Conservation (phyloP, 1,140 invertebrate genomes). For the Drosophila prosaltans region DNA sequence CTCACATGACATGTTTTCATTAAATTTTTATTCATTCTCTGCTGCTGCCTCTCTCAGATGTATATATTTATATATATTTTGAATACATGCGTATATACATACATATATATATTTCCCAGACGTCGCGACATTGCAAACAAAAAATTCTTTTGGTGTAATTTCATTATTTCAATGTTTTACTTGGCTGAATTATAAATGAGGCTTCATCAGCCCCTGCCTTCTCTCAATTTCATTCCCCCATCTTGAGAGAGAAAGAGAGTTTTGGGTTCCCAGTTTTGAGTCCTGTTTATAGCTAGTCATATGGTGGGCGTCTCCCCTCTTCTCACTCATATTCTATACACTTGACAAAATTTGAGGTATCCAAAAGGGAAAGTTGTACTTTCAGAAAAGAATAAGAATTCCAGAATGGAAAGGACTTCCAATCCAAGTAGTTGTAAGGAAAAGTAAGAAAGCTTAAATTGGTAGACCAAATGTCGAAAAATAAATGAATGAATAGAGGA, state of each 20-base stretch:
- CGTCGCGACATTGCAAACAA: slow-evolving; percentile 37
- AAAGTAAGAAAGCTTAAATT: too few relatives aligned
- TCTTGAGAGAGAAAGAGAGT: background rate
- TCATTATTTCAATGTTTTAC: slow-evolving; percentile 81
- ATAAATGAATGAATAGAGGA: too few relatives aligned
- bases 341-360: background rate
- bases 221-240: background rate
- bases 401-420: too few relatives aligned
- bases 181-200: slow-evolving; percentile 78
- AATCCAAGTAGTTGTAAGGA: too few relatives aligned
- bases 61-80: too few relatives aligned
- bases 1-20: slow-evolving; percentile 73
- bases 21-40: slow-evolving; percentile 77
- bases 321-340: background rate
- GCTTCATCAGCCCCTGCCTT: slow-evolving; percentile 22
- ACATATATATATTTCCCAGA: slow-evolving; percentile 54
- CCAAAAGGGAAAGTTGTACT: background rate
- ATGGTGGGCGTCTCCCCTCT: slow-evolving; percentile 26
- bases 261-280: slow-evolving; percentile 35
- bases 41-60: slow-evolving; percentile 29
- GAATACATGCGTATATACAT: background rate
- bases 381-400: too few relatives aligned
- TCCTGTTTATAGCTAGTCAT: slow-evolving; percentile 71
- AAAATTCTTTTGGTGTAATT: slow-evolving; percentile 78
- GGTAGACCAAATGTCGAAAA: too few relatives aligned